These are phyloP conservation scores for Lycia hirtaria DNA, from an alignment of 2,888 invertebrate species.

Conservation along the genomic window DNA sequence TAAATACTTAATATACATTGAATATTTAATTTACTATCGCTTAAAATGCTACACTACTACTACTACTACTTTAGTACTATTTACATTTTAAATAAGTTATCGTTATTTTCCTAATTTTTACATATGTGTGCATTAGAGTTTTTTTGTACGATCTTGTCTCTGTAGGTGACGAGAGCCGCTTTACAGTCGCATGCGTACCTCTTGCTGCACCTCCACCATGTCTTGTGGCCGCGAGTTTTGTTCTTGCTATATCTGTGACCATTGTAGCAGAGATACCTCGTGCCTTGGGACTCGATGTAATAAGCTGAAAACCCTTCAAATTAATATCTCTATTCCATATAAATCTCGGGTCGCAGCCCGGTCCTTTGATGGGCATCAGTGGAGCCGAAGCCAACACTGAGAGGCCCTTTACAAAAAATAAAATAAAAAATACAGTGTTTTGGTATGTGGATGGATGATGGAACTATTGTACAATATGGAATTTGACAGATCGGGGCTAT, in stretches of 20 bases:
- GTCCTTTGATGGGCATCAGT: no score
- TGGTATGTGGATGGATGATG: no score
- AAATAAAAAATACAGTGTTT: no score
- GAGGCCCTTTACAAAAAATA: no score
- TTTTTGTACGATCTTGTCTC: neutral
- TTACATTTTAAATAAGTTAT: neutral
- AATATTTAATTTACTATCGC: no score
- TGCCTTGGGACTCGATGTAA: neutral
- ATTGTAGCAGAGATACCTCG: neutral
- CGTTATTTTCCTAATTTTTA: neutral
- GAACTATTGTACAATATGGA: no score
- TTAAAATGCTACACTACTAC: no score
- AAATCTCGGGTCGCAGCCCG: no score
- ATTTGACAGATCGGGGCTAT: no score
- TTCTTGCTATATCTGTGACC: slow-evolving; percentile 11
- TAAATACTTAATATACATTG: no score
- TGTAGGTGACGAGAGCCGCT: slow-evolving; percentile 49
- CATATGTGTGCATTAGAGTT: neutral
- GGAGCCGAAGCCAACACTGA: no score
- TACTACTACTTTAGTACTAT: neutral
- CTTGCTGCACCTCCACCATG: slow-evolving; percentile 11
- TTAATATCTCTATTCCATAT: no score
- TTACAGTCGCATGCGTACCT: slow-evolving; percentile 38
- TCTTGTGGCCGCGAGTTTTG: slow-evolving; percentile 7
- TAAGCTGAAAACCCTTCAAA: slow-evolving; percentile 3